These are phyloP conservation scores for Gymnothorax reevesii DNA, from an alignment of 2,797 vertebrate genomes.

Conservation along the genomic window DNA sequence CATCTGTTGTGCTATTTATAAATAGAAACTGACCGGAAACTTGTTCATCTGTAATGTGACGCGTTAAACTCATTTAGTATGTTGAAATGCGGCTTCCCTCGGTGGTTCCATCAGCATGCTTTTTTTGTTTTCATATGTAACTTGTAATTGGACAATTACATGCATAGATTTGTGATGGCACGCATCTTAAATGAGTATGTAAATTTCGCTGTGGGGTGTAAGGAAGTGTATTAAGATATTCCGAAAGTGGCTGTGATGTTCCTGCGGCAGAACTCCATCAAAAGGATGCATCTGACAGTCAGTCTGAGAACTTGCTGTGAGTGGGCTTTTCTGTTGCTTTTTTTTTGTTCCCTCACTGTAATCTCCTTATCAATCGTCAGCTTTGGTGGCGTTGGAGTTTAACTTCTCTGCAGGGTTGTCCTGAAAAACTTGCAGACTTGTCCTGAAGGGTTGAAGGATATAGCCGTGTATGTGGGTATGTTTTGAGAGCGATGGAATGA, in stretches of 20 bases:
- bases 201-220: constrained; percentile 10
- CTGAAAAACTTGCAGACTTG: neutral
- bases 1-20: constrained; percentile 5
- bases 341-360: neutral
- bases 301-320: neutral
- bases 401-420: neutral
- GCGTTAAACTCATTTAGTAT: constrained; percentile 14
- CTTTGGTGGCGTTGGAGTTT: neutral
- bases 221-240: constrained; percentile 2
- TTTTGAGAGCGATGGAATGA: neutral
- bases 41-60: neutral
- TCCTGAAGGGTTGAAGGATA: neutral
- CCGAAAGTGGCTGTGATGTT: neutral
- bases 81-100: neutral
- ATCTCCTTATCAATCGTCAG: neutral
- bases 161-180: constrained; percentile 13
- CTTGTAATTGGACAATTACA: constrained; percentile 5
- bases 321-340: neutral
- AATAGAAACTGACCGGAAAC: constrained; percentile 21
- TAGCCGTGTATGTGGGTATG: neutral
- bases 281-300: neutral
- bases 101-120: constrained; percentile 2
- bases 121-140: neutral
- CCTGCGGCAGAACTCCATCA: neutral
- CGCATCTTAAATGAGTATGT: constrained; percentile 30